These are phyloP conservation scores for Mormyrops boulengeri DNA, from an alignment of 2,797 vertebrate species.

Conservation along the genomic window DNA sequence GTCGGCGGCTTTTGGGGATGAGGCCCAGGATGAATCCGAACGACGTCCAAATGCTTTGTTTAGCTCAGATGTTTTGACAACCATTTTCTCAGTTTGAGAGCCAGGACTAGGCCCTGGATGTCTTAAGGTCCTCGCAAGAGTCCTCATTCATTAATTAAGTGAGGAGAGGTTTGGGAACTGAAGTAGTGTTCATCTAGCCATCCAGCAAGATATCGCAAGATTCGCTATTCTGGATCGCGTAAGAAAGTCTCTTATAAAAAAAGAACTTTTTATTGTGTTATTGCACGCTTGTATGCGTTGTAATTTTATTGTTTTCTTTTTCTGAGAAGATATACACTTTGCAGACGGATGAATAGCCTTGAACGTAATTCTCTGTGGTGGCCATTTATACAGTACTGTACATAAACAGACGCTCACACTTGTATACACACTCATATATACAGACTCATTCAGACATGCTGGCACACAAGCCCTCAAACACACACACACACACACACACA, in stretches of 20 bases:
- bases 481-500: slow-evolving; percentile 35
- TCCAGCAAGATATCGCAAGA: background rate
- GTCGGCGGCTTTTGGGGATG: background rate
- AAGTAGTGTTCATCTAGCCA: background rate
- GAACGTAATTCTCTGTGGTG: background rate
- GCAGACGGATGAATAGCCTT: background rate
- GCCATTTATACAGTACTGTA: background rate
- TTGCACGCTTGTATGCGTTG: background rate
- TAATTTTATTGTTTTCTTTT: background rate
- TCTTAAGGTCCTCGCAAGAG: background rate
- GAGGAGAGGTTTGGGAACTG: background rate
- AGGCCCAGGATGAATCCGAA: background rate
- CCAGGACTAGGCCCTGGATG: background rate
- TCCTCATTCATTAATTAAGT: background rate
- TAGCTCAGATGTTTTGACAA: background rate
- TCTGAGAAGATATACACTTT: background rate
- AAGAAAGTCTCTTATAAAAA: background rate
- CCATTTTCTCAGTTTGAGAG: background rate
- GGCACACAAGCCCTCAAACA: slow-evolving; percentile 22
- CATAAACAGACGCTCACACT: background rate
- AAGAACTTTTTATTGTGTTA: background rate
- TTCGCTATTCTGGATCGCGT: no score
- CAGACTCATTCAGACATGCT: slow-evolving; percentile 32
- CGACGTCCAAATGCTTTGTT: background rate
- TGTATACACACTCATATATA: slow-evolving; percentile 13